These are phyloP conservation scores for Ceyx margarethae DNA, from an alignment of 2,113 vertebrate genomes.

Conservation along the genomic window DNA sequence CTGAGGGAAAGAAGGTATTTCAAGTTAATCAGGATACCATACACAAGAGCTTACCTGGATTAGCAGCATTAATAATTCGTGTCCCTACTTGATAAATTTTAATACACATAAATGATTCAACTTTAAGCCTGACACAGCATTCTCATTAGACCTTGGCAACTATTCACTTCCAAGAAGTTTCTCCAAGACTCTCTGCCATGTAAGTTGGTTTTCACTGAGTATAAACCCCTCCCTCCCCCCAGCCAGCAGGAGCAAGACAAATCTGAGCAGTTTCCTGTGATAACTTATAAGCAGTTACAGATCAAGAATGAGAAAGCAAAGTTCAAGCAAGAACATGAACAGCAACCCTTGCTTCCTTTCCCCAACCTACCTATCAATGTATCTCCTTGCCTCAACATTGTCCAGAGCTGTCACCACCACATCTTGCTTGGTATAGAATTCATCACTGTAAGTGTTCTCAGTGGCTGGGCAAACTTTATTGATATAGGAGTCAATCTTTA, in stretches of 20 bases:
- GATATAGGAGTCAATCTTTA: constrained; percentile 91
- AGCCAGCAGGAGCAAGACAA: background rate
- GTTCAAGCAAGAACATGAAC: background rate
- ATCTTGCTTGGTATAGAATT: constrained; percentile 86
- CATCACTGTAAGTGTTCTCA: constrained; percentile 87
- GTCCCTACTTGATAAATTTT: background rate
- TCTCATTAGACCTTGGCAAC: background rate
- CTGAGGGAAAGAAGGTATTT: background rate
- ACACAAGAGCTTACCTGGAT: background rate
- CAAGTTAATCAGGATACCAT: background rate
- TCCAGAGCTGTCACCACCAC: constrained; percentile 94
- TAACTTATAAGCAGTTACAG: background rate
- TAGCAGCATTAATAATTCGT: background rate
- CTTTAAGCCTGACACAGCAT: background rate
- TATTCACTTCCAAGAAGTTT: background rate
- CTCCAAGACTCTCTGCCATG: background rate
- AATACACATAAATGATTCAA: background rate
- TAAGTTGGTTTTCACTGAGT: background rate
- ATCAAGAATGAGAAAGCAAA: background rate
- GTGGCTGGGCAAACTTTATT: constrained; percentile 95
- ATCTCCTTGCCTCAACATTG: constrained; percentile 96
- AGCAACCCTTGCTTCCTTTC: background rate
- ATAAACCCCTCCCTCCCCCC: background rate
- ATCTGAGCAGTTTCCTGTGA: background rate
- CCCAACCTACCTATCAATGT: constrained; percentile 89